A percentile compares a stretch with the other conserved stretches of the same genome.
Conservation (phyloP, 92 coral and sea anemone species). For the Palythoa caribaeorum region DNA sequence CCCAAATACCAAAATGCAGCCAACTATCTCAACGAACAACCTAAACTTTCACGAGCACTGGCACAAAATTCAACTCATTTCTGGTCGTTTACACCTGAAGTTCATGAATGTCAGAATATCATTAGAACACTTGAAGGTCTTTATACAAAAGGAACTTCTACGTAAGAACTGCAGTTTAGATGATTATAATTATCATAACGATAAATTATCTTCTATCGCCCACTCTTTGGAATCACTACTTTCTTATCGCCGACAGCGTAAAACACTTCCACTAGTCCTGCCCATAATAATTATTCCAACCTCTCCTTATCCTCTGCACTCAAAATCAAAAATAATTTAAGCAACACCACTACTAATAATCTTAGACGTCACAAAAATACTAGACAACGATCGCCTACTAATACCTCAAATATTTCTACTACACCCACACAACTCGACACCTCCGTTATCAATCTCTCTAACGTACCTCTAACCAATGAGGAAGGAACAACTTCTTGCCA, state of each 20-base stretch:
- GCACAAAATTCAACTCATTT: slow-evolving; percentile 44
- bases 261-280: slow-evolving; percentile 17
- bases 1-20: neutral
- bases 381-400: slow-evolving; percentile 4
- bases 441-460: slow-evolving; percentile 43
- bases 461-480: slow-evolving; percentile 32
- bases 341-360: no score
- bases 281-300: neutral
- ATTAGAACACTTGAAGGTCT: slow-evolving; percentile 28
- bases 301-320: neutral
- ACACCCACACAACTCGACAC: slow-evolving; percentile 45
- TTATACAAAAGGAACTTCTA: slow-evolving; percentile 22
- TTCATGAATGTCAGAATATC: slow-evolving; percentile 12
- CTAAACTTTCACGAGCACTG: slow-evolving; percentile 36
- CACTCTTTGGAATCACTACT: neutral
- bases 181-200: slow-evolving; percentile 2
- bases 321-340: neutral
- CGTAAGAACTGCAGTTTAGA: slow-evolving; percentile 28
- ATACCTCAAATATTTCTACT: neutral
- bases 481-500: no score
- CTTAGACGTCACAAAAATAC: slow-evolving; percentile 32
- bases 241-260: slow-evolving; percentile 12
- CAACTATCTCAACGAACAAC: slow-evolving; percentile 35
- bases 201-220: slow-evolving; percentile 8
- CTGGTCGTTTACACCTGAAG: slow-evolving; percentile 21